Percentiles rank a stretch among this genome's conserved stretches.
These are phyloP conservation scores for Anas bahamensis DNA, from an alignment of 2,797 vertebrate species.

Conservation along the genomic window DNA sequence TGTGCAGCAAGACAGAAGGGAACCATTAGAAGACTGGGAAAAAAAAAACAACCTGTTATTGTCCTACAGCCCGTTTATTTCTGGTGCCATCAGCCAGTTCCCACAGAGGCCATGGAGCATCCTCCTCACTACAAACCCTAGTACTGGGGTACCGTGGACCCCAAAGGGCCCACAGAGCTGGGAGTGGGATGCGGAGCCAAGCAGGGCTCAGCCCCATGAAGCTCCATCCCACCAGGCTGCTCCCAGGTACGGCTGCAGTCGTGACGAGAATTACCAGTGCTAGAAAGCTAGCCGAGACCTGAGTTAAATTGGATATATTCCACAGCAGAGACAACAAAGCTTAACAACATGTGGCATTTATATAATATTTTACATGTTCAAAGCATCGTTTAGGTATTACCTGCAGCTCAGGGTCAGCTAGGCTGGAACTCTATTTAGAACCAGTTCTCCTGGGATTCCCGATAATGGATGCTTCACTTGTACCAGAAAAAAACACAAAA, in stretches of 20 bases:
- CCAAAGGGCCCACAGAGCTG: not conserved
- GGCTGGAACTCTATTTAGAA: not conserved
- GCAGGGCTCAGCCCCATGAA: not conserved
- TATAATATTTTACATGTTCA: not conserved
- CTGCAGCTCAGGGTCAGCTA: not conserved
- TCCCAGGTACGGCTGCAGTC: not conserved
- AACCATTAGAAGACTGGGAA: not conserved
- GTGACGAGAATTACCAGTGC: not conserved
- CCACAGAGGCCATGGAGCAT: accelerated
- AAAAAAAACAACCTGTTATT: not conserved
- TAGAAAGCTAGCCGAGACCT: not conserved
- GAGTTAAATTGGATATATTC: not conserved
- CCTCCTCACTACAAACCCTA: not conserved
- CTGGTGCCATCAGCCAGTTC: not conserved
- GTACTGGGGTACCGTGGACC: too few species aligned
- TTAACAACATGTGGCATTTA: not conserved
- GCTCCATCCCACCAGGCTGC: not conserved
- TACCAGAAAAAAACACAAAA: not conserved
- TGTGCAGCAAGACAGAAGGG: not conserved
- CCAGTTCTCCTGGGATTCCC: not conserved
- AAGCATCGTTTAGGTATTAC: not conserved
- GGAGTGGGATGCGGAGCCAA: not conserved
- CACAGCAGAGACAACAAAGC: not conserved
- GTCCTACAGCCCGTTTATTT: not conserved
- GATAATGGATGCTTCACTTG: not conserved